Evolutionary conservation across 2,797 vertebrate species (phyloP), one percentile per base, ranked within the genome.

Genomic region (Ataeniobius toweri): DNA sequence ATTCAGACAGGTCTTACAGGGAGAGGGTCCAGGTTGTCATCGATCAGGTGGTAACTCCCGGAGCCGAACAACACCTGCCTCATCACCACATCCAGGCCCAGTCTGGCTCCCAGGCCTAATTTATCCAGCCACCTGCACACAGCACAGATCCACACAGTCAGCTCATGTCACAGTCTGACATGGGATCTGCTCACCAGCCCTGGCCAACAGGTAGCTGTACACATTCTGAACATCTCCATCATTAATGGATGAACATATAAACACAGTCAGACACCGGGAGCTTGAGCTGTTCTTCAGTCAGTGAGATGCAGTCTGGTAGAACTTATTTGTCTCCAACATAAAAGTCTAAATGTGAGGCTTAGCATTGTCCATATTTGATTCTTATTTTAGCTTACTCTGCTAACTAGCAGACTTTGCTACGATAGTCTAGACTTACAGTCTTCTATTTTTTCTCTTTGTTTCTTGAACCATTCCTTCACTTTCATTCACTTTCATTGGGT

Each of bases 81-180:
- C 96, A 99, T 97, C 83, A 99, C 96, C 22, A 98, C 96, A 0
- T 97, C 96, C 86, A 99, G 93, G 20, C 98, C 98, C 46, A 96
- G 86, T 73, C 68, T 93, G 77, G 98, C 98, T 0, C 95, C 95
- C 13, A 98, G 94, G 24, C 98, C 98, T 0, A 99, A 88, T 83
- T 99, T 99, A 89, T 99, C 98, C 92, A 99, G 69, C 98, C 98
- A 99, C 98, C 98, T 99, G 92, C 31, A 63, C 24, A 67, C 22
- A 67, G 50, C 55, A 65, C 59, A 63, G 13, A 51, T 5, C 50
- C 50, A 16, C 50, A 51, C 13, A 18, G 14, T 3, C 50, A 16
- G 50, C 50, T 16, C 13, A 16, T 51, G 3, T 51, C 48, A 12
- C 10, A 14, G 3, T 12, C 48, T 48, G 48, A 7, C 44, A 46